phyloP scores from a whole-genome alignment of 2,797 vertebrate genomes.

The Mastacembelus armatus region DNA sequence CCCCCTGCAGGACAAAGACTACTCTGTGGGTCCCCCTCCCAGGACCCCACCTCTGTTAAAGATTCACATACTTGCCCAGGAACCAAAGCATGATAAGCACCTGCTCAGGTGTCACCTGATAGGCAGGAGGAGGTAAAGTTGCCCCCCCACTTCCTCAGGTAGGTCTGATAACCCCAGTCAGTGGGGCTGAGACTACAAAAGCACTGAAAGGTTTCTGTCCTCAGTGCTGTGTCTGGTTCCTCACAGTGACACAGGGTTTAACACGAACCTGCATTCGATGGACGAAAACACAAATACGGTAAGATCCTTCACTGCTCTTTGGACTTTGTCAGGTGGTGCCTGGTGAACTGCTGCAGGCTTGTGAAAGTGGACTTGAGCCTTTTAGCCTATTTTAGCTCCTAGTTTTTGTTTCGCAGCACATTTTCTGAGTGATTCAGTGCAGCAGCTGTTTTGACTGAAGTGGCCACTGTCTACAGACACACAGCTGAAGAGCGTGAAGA shows the following conservation, averaged over 20 bases:
- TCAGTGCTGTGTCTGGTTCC: neutral
- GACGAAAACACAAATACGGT: slow-evolving; percentile 49
- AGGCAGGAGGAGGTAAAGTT: slow-evolving; percentile 31
- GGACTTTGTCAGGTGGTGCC: no score
- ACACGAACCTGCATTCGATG: neutral
- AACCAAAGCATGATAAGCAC: slow-evolving; percentile 45
- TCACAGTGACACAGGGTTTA: neutral
- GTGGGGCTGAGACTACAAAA: neutral
- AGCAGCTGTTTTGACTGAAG: no score
- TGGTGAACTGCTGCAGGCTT: no score
- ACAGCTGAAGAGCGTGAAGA: no score
- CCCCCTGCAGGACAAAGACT: slow-evolving; percentile 56
- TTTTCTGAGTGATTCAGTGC: neutral
- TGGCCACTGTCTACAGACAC: no score
- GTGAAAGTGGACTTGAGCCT: no score
- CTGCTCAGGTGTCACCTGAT: slow-evolving; percentile 65
- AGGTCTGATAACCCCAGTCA: slow-evolving; percentile 20
- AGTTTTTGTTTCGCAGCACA: no score
- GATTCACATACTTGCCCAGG: slow-evolving; percentile 46
- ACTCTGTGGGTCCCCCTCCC: slow-evolving; percentile 49
- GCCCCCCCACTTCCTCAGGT: slow-evolving; percentile 1
- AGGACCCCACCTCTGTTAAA: slow-evolving; percentile 15
- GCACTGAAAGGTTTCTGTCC: neutral
- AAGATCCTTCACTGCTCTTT: neutral
- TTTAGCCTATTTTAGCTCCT: neutral